Evolutionary conservation across 2,888 invertebrate species (phyloP), one percentile per base, ranked within the genome.

Genomic region (Criorhina ranunculi): DNA sequence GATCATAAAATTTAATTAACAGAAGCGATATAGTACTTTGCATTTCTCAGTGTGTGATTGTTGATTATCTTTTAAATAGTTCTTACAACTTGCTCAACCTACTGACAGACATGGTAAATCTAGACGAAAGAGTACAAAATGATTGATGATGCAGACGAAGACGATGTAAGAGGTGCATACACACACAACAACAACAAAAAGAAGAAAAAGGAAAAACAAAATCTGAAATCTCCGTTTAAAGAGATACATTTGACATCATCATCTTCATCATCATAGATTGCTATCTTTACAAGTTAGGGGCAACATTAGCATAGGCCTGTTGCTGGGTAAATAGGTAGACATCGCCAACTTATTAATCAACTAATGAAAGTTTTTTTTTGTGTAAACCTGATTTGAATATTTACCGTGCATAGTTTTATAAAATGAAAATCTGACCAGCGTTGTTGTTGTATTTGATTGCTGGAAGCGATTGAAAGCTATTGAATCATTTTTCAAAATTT

Each of bases 291-390:
- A 24, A 49, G 31, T 15, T 33, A 60, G 42, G 17, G 29, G 31
- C 66, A 51, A 51, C 44, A 49, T 44, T 49, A 62, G 55, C 60
- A 53, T 73, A 73, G 51, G 72, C 31, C 46, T 73, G 51, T 35
- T 37, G 42, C 35, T 75, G 37, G 46, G 55, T 62, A 75, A 75
- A 75, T 80, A 59, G 59, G 12, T 19, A 24, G 67, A 17, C 69
- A 69, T 80, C 75, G 69, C 29, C 75, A 40, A 75, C 76, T 64
- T 81, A 81, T 70, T 70, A 69, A 70, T 81, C 81, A 76, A 70
- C 76, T 64, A 70, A 81, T 76, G 81, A 81, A 81, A 70, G 81
- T 81, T 76, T n/a, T n/a, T n/a, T n/a, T n/a, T 76, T 69, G 24
- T 70, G 59, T 44, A 76, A 81, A 76, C 75, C 62, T 62, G 80